These are phyloP conservation scores for Noctua janthe DNA, from an alignment of 2,888 invertebrate genomes.

Conservation along the genomic window DNA sequence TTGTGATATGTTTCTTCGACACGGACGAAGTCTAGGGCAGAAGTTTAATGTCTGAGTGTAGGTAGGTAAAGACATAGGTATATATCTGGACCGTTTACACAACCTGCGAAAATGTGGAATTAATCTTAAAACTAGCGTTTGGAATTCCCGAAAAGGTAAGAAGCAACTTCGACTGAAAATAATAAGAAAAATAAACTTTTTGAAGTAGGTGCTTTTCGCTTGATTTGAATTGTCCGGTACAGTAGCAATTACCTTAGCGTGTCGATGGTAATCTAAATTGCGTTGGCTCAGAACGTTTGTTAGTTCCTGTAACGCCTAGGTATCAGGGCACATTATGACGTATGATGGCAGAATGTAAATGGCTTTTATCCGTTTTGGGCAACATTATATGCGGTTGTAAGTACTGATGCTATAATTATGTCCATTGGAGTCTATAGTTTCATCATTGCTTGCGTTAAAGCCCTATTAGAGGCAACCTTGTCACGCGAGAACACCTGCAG, in stretches of 20 bases:
- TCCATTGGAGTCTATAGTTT: too few relatives aligned
- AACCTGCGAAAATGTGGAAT: background rate
- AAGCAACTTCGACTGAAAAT: background rate
- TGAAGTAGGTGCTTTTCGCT: background rate
- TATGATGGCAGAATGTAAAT: background rate
- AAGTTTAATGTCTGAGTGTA: background rate
- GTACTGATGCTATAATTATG: background rate
- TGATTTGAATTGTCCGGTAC: background rate
- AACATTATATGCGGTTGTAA: background rate
- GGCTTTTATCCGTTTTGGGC: background rate
- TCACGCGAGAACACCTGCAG: background rate
- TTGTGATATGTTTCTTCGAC: background rate
- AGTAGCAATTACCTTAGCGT: background rate
- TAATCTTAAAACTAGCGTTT: background rate
- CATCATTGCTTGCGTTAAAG: background rate
- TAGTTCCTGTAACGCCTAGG: background rate
- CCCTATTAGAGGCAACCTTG: background rate
- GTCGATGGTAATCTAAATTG: conserved; percentile 6
- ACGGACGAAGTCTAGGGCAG: background rate
- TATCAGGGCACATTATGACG: background rate
- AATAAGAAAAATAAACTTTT: background rate
- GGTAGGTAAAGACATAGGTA: background rate
- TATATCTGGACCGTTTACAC: background rate
- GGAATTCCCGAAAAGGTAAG: background rate
- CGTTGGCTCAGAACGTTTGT: background rate